These are phyloP conservation scores for Cuculus canorus DNA, from an alignment of 2,797 vertebrate genomes.

Conservation along the genomic window DNA sequence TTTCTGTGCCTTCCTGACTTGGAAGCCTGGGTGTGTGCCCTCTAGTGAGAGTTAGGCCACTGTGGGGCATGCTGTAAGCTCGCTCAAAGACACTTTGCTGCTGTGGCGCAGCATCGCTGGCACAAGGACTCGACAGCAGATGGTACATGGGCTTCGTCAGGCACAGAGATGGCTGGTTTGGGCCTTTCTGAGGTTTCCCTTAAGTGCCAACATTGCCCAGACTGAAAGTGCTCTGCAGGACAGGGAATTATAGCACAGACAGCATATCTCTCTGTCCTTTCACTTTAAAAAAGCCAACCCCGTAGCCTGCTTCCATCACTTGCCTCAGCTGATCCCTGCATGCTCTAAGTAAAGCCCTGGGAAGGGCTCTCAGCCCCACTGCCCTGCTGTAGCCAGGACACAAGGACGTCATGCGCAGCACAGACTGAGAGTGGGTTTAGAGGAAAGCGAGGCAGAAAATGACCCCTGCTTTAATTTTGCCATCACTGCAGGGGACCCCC, in stretches of 20 bases:
- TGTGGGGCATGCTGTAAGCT: fast-evolving
- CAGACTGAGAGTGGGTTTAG: not conserved
- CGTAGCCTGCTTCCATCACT: not conserved
- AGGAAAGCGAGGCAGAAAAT: not conserved
- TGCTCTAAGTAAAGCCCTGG: not conserved
- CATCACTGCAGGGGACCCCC: not conserved
- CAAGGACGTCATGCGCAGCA: no score
- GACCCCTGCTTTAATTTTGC: not conserved
- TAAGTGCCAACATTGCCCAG: not conserved
- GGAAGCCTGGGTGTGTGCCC: not conserved
- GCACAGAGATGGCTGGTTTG: fast-evolving
- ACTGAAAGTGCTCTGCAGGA: not conserved
- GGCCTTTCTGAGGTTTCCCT: not conserved
- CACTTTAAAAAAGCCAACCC: not conserved
- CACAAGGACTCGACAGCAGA: not conserved
- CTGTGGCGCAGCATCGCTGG: not conserved
- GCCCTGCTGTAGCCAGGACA: not conserved
- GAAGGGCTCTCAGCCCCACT: not conserved
- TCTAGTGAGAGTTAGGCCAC: not conserved
- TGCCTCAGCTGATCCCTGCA: not conserved
- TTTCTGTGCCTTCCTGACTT: fast-evolving
- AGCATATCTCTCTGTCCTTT: not conserved
- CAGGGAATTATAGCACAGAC: not conserved
- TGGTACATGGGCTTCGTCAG: fast-evolving
- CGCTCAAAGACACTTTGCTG: not conserved